phyloP scores from a whole-genome alignment of 1,140 invertebrate species.

The Lasioglossum baleicum region DNA sequence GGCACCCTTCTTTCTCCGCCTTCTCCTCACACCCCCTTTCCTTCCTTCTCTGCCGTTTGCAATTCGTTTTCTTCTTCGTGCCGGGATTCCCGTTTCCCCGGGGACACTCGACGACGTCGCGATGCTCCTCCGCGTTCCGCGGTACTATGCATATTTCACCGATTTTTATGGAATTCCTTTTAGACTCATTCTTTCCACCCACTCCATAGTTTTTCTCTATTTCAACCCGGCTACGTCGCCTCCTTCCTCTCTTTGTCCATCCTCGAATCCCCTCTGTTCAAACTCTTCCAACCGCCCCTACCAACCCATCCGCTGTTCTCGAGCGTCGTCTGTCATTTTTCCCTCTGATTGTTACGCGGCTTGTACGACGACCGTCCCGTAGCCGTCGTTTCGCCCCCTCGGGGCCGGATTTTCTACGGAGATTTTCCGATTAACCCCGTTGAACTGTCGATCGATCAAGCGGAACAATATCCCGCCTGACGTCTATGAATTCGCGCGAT shows the following conservation, averaged over 20 bases:
- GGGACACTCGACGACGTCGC: conserved; percentile 67
- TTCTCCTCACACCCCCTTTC: not conserved
- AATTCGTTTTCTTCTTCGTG: conserved; percentile 58
- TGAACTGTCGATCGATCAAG: conserved; percentile 56
- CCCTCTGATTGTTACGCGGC: conserved; percentile 36
- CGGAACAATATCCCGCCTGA: conserved; percentile 45
- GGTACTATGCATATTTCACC: conserved; percentile 76
- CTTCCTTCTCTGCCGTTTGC: conserved; percentile 55
- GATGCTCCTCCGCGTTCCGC: conserved; percentile 67
- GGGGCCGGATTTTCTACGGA: conserved; percentile 51
- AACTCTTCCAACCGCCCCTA: not conserved
- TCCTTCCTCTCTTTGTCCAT: conserved; percentile 1
- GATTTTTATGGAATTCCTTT: conserved; percentile 75
- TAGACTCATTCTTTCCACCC: conserved; percentile 55
- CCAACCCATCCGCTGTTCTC: not conserved
- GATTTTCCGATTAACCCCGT: conserved; percentile 67
- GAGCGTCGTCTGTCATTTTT: conserved; percentile 38
- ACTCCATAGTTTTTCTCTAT: not conserved
- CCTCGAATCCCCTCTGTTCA: not conserved
- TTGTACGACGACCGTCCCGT: conserved; percentile 21
- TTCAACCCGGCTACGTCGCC: not conserved
- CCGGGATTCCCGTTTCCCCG: conserved; percentile 69
- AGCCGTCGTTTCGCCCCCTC: conserved; percentile 4
- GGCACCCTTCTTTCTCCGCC: conserved; percentile 5
- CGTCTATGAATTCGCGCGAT: conserved; percentile 45